phyloP scores from a whole-genome alignment of 37 sponge, comb jelly and placozoan genomes.

The Axinella damicornis region DNA sequence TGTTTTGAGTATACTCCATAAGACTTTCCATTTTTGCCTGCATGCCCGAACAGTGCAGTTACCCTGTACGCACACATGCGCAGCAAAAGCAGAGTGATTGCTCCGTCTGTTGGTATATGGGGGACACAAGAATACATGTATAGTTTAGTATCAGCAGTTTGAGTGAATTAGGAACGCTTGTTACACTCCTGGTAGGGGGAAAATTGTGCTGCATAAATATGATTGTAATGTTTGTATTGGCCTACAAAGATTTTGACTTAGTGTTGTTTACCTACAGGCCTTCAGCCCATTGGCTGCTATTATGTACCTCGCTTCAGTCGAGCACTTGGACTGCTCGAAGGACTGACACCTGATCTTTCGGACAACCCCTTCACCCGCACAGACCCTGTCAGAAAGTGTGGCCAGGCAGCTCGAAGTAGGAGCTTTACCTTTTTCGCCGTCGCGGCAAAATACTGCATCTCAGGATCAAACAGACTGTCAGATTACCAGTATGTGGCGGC shows the following conservation, averaged over 20 bases:
- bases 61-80: too few species aligned
- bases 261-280: background rate
- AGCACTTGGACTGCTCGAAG: constrained; percentile 35
- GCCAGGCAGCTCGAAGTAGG: constrained; percentile 18
- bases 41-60: too few species aligned
- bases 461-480: constrained; percentile 46
- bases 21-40: too few species aligned
- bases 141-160: background rate
- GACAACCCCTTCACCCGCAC: constrained; percentile 42
- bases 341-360: constrained; percentile 41
- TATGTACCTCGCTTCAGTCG: constrained; percentile 26
- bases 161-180: background rate
- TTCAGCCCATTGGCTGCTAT: constrained; percentile 41
- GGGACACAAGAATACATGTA: too few species aligned
- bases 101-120: too few species aligned
- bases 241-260: background rate
- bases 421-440: constrained; percentile 46
- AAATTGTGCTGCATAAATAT: background rate
- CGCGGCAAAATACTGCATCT: constrained; percentile 51
- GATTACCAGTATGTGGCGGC: constrained; percentile 20
- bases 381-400: constrained; percentile 65
- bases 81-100: too few species aligned
- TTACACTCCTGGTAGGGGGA: too few species aligned
- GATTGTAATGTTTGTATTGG: too few species aligned
- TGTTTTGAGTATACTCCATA: too few species aligned